Evolutionary conservation across 2,113 vertebrate genomes (phyloP).

Genomic region (Aegotheles bennettii): DNA sequence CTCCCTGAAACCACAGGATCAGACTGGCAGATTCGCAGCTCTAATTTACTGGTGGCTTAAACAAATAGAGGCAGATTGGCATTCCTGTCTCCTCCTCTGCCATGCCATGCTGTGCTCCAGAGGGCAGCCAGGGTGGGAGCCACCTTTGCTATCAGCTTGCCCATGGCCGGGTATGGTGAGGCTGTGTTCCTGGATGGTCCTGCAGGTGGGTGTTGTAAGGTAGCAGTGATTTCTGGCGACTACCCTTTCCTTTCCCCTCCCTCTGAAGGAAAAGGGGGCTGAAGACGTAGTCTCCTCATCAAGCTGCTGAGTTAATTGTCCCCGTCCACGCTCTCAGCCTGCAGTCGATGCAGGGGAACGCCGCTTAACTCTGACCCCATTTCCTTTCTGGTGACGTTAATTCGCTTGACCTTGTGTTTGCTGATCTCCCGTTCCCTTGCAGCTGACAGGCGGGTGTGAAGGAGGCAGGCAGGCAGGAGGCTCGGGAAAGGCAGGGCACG

Average conservation of each 20-base stretch:
- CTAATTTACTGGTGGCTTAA: constrained; percentile 15
- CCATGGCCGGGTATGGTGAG: fast-evolving
- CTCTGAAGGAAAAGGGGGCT: background rate
- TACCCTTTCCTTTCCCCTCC: background rate
- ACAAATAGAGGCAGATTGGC: background rate
- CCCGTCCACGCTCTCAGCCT: background rate
- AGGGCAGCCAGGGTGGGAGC: background rate
- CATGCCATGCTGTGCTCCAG: background rate
- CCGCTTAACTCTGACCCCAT: background rate
- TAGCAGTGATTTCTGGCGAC: background rate
- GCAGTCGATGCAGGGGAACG: background rate
- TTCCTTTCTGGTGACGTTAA: background rate
- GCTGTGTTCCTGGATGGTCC: background rate
- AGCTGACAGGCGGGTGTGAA: background rate
- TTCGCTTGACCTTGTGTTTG: background rate
- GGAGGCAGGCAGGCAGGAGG: background rate
- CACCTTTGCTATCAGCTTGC: fast-evolving
- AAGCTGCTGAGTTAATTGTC: constrained; percentile 24
- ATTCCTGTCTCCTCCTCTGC: background rate
- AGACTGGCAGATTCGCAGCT: constrained; percentile 7
- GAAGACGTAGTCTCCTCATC: background rate
- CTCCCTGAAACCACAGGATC: constrained; percentile 11
- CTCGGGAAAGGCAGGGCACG: background rate
- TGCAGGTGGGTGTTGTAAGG: background rate
- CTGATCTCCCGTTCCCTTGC: background rate